These are phyloP conservation scores for Antrozous pallidus DNA, from an alignment of 2,797 vertebrate species.

Conservation along the genomic window DNA sequence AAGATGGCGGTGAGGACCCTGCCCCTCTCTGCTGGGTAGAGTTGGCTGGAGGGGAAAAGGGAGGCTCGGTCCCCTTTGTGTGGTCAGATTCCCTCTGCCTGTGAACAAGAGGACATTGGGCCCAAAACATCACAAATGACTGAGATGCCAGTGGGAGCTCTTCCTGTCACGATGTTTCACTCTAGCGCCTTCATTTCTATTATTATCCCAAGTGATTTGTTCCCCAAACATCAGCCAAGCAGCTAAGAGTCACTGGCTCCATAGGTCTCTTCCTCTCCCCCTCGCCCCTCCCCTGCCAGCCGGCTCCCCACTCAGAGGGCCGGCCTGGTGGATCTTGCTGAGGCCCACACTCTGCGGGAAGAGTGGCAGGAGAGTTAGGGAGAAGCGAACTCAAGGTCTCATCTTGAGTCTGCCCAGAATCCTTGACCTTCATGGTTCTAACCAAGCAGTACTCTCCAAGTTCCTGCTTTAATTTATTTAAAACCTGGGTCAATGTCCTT, in stretches of 20 bases:
- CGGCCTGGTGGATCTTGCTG: not conserved
- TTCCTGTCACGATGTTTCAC: slow-evolving; percentile 37
- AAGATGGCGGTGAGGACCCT: not conserved
- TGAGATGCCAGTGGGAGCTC: slow-evolving; percentile 2
- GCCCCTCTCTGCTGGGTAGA: not conserved
- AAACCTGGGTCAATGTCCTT: not conserved
- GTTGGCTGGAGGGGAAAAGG: not conserved
- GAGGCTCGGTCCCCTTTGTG: not conserved
- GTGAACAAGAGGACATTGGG: not conserved
- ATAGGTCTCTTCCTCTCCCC: not conserved
- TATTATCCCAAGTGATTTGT: slow-evolving; percentile 50
- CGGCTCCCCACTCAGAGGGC: not conserved
- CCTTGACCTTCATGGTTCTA: not conserved
- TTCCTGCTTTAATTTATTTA: not conserved
- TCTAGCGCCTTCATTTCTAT: slow-evolving; percentile 22
- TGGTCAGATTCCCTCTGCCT: not conserved
- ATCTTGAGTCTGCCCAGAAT: not conserved
- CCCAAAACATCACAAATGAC: not conserved
- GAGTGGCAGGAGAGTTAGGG: not conserved
- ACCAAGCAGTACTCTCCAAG: not conserved
- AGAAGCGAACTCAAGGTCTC: not conserved
- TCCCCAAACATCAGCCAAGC: slow-evolving; percentile 41
- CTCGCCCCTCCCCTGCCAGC: not conserved
- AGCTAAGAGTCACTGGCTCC: slow-evolving; percentile 21
- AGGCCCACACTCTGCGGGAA: not conserved